Conservation (phyloP, 2,113 vertebrate species). For the Lophochroa leadbeateri region DNA sequence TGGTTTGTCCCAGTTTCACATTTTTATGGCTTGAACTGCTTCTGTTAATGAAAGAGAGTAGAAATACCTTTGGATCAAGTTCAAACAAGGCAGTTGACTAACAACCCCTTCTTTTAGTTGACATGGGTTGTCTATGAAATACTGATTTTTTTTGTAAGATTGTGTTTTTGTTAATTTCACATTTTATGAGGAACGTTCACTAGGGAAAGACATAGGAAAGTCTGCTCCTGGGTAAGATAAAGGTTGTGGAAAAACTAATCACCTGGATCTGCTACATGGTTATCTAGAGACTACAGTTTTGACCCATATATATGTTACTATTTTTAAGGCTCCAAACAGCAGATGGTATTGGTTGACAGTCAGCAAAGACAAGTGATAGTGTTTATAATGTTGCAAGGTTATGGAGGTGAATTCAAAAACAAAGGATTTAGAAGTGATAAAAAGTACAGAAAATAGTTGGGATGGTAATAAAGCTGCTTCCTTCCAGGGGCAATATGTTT, state of each 20-base stretch:
- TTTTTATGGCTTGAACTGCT: conserved; percentile 46
- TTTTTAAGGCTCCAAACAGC: conserved; percentile 69
- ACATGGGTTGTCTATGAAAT: conserved; percentile 68
- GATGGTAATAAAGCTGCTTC: conserved; percentile 78
- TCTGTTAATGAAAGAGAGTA: conserved; percentile 36
- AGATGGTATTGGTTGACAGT: conserved; percentile 71
- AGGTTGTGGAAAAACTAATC: conserved; percentile 48
- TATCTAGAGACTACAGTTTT: conserved; percentile 70
- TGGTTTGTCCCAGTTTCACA: conserved; percentile 12
- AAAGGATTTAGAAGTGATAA: conserved; percentile 81
- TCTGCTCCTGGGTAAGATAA: conserved; percentile 65
- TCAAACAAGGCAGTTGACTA: conserved; percentile 75
- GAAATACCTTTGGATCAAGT: conserved; percentile 71
- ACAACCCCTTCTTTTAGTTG: conserved; percentile 68
- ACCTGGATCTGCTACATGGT: conserved; percentile 44
- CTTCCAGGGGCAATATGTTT: conserved; percentile 78
- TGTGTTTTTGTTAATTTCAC: conserved; percentile 74
- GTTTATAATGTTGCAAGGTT: conserved; percentile 60
- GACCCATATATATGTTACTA: conserved; percentile 68
- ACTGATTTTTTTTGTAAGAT: conserved; percentile 31
- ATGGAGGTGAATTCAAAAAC: conserved; percentile 77
- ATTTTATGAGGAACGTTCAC: conserved; percentile 63
- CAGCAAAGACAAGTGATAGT: conserved; percentile 61
- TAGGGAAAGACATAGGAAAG: conserved; percentile 57
- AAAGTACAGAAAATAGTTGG: conserved; percentile 78